Evolutionary conservation across 2,113 vertebrate species (phyloP).

Genomic region (Ascaphus truei): DNA sequence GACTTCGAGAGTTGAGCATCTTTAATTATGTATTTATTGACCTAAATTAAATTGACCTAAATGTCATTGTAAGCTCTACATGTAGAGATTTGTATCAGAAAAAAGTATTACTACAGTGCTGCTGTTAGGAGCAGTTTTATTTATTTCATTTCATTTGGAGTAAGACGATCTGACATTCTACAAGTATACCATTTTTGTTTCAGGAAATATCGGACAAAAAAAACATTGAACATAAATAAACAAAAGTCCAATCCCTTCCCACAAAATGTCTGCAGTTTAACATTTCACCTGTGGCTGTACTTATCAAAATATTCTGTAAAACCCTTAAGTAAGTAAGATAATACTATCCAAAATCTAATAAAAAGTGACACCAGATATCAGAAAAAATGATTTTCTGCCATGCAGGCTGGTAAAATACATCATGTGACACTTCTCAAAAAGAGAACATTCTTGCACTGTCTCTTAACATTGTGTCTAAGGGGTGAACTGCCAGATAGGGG

Average conservation of each 20-base stretch:
- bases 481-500: slow-evolving; percentile 62
- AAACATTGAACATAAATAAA: slow-evolving; percentile 37
- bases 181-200: slow-evolving; percentile 9
- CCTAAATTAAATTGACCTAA: too few relatives aligned
- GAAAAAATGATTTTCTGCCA: slow-evolving; percentile 65
- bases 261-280: slow-evolving; percentile 50
- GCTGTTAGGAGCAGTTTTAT: too few relatives aligned
- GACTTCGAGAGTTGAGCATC: too few relatives aligned
- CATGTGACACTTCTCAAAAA: slow-evolving; percentile 68
- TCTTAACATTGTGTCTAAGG: slow-evolving; percentile 66
- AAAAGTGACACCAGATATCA: slow-evolving; percentile 61
- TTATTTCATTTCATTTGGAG: too few relatives aligned
- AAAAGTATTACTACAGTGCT: too few relatives aligned
- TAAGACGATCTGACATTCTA: too few relatives aligned
- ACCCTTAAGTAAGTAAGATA: slow-evolving; percentile 54
- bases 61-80: too few relatives aligned
- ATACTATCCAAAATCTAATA: slow-evolving; percentile 61
- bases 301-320: slow-evolving; percentile 54
- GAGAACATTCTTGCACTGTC: slow-evolving; percentile 72
- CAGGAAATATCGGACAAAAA: slow-evolving; percentile 28
- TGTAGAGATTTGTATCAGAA: too few relatives aligned
- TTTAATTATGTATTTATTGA: too few relatives aligned
- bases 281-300: slow-evolving; percentile 60
- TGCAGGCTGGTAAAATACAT: slow-evolving; percentile 52
- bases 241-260: slow-evolving; percentile 51